Conservation (phyloP, 2,888 invertebrate genomes). For the Chrysodeixis includens region DNA sequence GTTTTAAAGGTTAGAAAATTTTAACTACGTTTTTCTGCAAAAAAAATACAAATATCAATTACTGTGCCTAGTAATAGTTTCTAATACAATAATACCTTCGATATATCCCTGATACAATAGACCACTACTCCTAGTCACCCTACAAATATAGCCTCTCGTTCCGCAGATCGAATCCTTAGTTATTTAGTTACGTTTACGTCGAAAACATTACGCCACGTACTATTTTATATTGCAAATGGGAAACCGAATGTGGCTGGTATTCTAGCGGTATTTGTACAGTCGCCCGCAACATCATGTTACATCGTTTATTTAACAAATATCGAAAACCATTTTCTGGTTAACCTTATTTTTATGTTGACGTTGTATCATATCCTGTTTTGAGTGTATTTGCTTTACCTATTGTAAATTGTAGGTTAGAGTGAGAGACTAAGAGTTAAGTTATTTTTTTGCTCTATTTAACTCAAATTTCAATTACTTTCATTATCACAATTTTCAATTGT, state of each 20-base stretch:
- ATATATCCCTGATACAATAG: too few relatives aligned
- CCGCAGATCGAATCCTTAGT: conserved; percentile 65
- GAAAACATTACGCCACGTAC: conserved; percentile 52
- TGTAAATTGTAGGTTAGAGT: too few relatives aligned
- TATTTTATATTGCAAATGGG: conserved; percentile 62
- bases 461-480: too few relatives aligned
- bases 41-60: too few relatives aligned
- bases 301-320: conserved; percentile 4
- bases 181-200: conserved; percentile 62
- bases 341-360: background rate
- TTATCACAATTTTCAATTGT: too few relatives aligned
- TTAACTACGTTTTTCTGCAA: too few relatives aligned
- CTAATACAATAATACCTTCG: too few relatives aligned
- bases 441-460: too few relatives aligned
- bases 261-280: conserved; percentile 12
- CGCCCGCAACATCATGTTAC: background rate
- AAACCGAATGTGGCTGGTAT: conserved; percentile 25
- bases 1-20: too few relatives aligned
- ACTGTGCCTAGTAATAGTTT: too few relatives aligned
- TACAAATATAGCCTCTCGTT: conserved; percentile 41
- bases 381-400: background rate
- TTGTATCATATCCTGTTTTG: background rate
- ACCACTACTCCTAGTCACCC: conserved; percentile 27
- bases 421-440: too few relatives aligned
- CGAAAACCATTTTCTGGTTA: background rate